Percentiles rank a stretch among this genome's conserved stretches.
Conservation (phyloP, 2,888 invertebrate species). For the Drosophila eohydei region DNA sequence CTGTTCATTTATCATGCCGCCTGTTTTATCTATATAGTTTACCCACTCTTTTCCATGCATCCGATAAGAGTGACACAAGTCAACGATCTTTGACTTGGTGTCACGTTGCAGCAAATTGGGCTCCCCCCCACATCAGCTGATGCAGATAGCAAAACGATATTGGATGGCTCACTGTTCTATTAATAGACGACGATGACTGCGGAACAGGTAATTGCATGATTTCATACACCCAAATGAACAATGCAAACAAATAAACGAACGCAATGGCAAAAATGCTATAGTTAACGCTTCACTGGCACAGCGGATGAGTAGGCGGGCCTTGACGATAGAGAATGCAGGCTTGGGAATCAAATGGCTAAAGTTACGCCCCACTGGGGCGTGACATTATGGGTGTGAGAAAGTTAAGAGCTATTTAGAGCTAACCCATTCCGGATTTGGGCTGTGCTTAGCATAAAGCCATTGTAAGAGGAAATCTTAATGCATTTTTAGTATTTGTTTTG, state of each 20-base stretch:
- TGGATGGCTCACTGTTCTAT: slow-evolving; percentile 43
- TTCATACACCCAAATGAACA: slow-evolving; percentile 43
- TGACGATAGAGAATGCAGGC: slow-evolving; percentile 2
- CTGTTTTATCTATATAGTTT: slow-evolving; percentile 55
- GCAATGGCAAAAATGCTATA: slow-evolving; percentile 48
- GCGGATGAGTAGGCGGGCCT: not conserved
- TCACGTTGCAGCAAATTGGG: slow-evolving; percentile 15
- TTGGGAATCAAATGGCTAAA: slow-evolving; percentile 23
- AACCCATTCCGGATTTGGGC: not conserved
- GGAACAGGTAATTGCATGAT: slow-evolving; percentile 60
- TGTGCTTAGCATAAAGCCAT: not conserved
- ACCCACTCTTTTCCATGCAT: slow-evolving; percentile 1
- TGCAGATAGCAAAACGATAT: slow-evolving; percentile 9
- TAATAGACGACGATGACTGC: slow-evolving; percentile 34
- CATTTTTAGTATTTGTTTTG: not conserved
- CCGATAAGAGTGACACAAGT: slow-evolving; percentile 38
- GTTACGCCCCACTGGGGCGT: slow-evolving; percentile 26
- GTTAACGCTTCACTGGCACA: slow-evolving; percentile 46
- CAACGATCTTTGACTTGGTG: slow-evolving; percentile 45
- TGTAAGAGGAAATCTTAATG: not conserved
- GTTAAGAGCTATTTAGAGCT: not conserved
- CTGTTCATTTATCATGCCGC: slow-evolving; percentile 68
- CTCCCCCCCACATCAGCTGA: slow-evolving; percentile 14
- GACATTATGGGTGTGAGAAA: slow-evolving; percentile 4
- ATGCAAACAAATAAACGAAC: slow-evolving; percentile 46